phyloP scores from a whole-genome alignment of 2,888 invertebrate species.

The Synanthedon vespiformis region DNA sequence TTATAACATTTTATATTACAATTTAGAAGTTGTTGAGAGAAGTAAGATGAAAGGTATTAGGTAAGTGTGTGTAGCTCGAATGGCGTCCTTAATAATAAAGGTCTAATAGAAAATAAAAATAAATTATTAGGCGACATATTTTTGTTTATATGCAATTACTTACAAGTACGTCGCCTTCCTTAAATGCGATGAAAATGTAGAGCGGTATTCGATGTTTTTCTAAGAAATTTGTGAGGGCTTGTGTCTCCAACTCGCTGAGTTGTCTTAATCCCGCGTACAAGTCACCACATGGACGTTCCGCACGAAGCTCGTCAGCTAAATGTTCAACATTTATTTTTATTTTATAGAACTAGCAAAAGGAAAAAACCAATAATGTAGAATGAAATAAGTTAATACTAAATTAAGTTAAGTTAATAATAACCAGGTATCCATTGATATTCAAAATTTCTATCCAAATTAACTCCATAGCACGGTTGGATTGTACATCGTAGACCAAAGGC shows the following conservation, averaged over 20 bases:
- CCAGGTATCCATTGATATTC: conserved; percentile 64
- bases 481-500: conserved; percentile 42
- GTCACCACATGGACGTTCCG: conserved; percentile 50
- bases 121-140: no score
- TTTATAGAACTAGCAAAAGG: no score
- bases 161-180: conserved; percentile 55
- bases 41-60: no score
- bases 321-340: not conserved
- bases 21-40: no score
- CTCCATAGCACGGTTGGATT: conserved; percentile 49
- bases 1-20: no score
- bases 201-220: conserved; percentile 28
- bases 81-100: no score
- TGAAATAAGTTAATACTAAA: no score
- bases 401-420: conserved; percentile 7
- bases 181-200: conserved; percentile 48
- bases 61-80: no score
- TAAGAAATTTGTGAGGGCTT: conserved; percentile 39
- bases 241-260: conserved; percentile 53
- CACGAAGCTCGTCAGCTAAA: conserved; percentile 43
- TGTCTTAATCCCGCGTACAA: conserved; percentile 50
- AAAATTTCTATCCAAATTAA: conserved; percentile 58
- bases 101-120: no score
- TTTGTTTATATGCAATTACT: conserved; percentile 8
- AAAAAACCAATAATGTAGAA: no score